phyloP scores from a whole-genome alignment of 2,113 vertebrate species.

The Regulus satrapa region DNA sequence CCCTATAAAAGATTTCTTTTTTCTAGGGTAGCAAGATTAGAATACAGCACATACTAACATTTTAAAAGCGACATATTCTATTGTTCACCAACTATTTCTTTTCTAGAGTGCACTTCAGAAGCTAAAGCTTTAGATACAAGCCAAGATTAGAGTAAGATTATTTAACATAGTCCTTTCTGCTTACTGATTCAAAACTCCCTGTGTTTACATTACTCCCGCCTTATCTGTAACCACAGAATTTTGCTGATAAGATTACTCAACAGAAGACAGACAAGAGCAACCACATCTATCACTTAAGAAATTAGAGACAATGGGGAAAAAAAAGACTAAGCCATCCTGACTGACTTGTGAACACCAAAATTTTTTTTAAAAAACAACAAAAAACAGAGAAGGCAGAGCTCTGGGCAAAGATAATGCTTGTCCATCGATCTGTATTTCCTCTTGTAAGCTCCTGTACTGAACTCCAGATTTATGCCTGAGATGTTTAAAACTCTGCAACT shows the following conservation, averaged over 20 bases:
- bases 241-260: constrained; percentile 40
- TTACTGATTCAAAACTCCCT: not conserved
- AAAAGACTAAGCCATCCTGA: not conserved
- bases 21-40: not conserved
- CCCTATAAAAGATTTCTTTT: not conserved
- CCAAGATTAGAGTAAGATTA: not conserved
- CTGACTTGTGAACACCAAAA: not conserved
- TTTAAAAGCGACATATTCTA: not conserved
- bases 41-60: not conserved
- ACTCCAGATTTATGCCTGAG: not conserved
- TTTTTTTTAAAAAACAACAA: not conserved
- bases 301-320: not conserved
- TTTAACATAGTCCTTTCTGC: not conserved
- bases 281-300: constrained; percentile 34
- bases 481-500: not conserved
- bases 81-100: not conserved
- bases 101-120: not conserved
- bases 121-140: not conserved
- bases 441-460: not conserved
- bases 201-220: constrained; percentile 12
- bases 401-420: not conserved
- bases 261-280: not conserved
- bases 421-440: not conserved
- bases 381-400: not conserved
- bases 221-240: constrained; percentile 26